Conservation (phyloP, 2,113 vertebrate species). For the Nannospalax galili region DNA sequence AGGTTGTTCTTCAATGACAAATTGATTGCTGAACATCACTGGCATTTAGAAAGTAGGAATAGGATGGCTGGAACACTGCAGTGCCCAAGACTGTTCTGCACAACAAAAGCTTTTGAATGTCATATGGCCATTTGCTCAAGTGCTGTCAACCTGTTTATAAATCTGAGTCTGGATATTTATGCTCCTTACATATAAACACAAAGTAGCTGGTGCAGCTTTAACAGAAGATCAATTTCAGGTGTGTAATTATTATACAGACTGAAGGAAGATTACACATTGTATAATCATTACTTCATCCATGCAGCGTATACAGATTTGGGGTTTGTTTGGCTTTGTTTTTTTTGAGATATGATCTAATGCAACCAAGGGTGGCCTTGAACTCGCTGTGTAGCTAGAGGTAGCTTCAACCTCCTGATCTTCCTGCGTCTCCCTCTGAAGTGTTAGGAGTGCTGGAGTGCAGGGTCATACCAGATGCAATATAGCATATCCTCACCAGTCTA, state of each 20-base stretch:
- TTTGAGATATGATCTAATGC: not conserved
- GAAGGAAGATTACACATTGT: not conserved
- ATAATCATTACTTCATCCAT: not conserved
- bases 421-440: not conserved
- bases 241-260: not conserved
- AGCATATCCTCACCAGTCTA: not conserved
- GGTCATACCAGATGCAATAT: not conserved
- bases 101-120: not conserved
- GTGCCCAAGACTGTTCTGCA: not conserved
- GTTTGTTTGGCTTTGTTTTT: not conserved
- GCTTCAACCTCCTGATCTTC: not conserved
- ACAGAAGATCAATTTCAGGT: not conserved
- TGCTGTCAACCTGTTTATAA: not conserved
- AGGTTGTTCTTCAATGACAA: not conserved
- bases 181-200: not conserved
- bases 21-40: not conserved
- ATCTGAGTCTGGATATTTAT: not conserved
- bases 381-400: not conserved
- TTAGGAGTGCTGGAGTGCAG: not conserved
- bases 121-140: not conserved
- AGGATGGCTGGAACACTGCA: not conserved
- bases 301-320: not conserved
- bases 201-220: not conserved
- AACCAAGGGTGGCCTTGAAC: not conserved
- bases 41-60: not conserved